Conservation (phyloP, 1,140 invertebrate genomes). For the Armadillidium nasatum region DNA sequence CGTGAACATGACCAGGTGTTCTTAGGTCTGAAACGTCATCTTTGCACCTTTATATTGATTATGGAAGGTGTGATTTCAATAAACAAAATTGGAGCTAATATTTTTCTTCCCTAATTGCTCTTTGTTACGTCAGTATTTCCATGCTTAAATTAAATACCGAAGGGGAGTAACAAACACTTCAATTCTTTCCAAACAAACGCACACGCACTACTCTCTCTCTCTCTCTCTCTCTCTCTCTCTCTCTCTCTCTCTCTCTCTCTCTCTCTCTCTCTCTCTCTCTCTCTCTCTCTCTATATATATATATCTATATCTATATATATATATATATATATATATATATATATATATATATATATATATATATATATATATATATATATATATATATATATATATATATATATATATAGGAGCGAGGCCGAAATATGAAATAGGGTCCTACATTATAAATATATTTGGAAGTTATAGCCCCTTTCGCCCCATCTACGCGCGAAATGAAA, state of each 20-base stretch:
- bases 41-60: slow-evolving; percentile 12
- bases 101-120: slow-evolving; percentile 3
- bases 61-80: slow-evolving; percentile 5
- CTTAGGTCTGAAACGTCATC: not conserved
- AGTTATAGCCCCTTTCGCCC: not conserved
- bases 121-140: not conserved
- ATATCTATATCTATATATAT: no score
- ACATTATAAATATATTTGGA: not conserved
- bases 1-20: not conserved
- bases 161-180: not conserved
- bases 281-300: no score
- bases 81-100: slow-evolving; percentile 1
- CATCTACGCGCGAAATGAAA: not conserved
- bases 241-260: no score
- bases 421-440: not conserved
- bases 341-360: no score
- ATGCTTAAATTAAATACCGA: not conserved
- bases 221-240: no score
- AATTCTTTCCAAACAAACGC: no score
- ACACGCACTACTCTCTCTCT: no score
- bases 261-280: no score
- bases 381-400: not conserved
- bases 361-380: slow-evolving; percentile 7
- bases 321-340: no score
- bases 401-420: not conserved